A percentile compares a stretch with the other conserved stretches of the same genome.
phyloP scores from a whole-genome alignment of 2,888 invertebrate species.

The Cantharis rustica region DNA sequence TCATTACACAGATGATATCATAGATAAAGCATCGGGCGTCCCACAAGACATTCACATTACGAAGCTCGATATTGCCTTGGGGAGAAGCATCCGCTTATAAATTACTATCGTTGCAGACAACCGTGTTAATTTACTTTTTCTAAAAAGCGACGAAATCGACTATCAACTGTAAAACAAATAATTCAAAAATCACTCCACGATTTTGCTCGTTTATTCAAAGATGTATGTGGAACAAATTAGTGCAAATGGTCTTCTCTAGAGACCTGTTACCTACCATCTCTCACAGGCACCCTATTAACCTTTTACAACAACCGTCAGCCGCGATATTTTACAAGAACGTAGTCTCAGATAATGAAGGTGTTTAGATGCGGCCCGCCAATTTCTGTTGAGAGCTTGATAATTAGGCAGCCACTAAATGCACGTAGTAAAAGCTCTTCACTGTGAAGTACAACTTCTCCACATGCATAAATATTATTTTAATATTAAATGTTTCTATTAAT shows the following conservation, averaged over 20 bases:
- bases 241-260: conserved; percentile 40
- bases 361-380: conserved; percentile 52
- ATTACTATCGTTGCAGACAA: conserved; percentile 22
- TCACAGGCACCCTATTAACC: conserved; percentile 49
- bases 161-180: conserved; percentile 32
- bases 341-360: conserved; percentile 51
- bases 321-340: conserved; percentile 47
- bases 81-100: conserved; percentile 31
- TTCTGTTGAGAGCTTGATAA: conserved; percentile 46
- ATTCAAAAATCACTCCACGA: conserved; percentile 33
- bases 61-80: conserved; percentile 23
- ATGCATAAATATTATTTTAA: neutral
- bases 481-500: neutral
- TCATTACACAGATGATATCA: conserved; percentile 36
- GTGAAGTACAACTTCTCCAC: conserved; percentile 28
- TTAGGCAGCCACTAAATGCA: conserved; percentile 46
- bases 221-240: conserved; percentile 40
- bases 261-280: conserved; percentile 44
- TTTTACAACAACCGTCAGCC: conserved; percentile 44
- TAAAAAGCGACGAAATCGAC: conserved; percentile 21
- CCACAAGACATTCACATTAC: conserved; percentile 25
- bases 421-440: conserved; percentile 39
- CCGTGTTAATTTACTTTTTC: conserved; percentile 25
- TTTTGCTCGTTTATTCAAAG: conserved; percentile 39
- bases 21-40: conserved; percentile 30